These are phyloP conservation scores for Volucella inflata DNA, from an alignment of 2,888 invertebrate species.

Conservation along the genomic window DNA sequence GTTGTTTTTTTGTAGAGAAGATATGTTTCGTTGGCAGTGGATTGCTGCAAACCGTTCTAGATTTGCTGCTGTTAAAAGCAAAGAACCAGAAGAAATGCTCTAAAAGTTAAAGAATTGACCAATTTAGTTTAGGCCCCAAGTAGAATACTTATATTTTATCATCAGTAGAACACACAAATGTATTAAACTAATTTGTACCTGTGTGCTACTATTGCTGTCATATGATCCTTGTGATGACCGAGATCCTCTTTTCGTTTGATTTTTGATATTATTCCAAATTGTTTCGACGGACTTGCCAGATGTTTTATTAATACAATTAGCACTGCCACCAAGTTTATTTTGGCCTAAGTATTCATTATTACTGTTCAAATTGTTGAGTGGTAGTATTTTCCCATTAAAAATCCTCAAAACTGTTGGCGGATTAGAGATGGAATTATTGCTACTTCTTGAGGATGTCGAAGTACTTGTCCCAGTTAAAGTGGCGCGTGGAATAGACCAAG, in stretches of 20 bases:
- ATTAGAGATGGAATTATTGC: conserved; percentile 80
- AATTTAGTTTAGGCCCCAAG: background rate
- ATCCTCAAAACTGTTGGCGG: conserved; percentile 77
- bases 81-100: conserved; percentile 92
- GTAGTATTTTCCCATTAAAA: conserved; percentile 37
- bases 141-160: too few relatives aligned
- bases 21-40: conserved; percentile 83
- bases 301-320: background rate
- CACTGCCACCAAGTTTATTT: background rate
- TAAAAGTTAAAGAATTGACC: conserved; percentile 80
- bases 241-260: conserved; percentile 84
- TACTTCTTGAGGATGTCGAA: conserved; percentile 80
- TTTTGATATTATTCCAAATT: conserved; percentile 44
- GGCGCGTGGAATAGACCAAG: conserved; percentile 94
- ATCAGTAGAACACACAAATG: background rate
- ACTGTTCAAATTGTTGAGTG: background rate
- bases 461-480: conserved; percentile 85
- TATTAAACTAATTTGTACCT: conserved; percentile 85
- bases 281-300: conserved; percentile 33
- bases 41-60: conserved; percentile 85
- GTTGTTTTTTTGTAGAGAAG: conserved; percentile 67
- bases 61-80: conserved; percentile 91
- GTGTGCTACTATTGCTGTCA: conserved; percentile 90
- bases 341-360: conserved; percentile 14
- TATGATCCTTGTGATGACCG: conserved; percentile 89